phyloP scores from a whole-genome alignment of 2,113 vertebrate species.

The Ameiurus melas region DNA sequence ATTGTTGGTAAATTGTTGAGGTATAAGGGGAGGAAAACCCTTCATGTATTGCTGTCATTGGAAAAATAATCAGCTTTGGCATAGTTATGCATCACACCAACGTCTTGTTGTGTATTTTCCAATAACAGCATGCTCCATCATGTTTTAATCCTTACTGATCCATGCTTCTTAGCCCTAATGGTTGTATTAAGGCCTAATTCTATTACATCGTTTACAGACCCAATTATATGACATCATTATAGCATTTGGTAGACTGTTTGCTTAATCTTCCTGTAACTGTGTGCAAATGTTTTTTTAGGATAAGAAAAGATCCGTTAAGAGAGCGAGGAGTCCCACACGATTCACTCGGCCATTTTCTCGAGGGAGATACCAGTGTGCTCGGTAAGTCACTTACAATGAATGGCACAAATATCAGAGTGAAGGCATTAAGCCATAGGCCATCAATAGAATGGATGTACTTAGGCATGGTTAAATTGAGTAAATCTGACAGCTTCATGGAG shows the following conservation, averaged over 20 bases:
- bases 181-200: not conserved
- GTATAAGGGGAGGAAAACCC: not conserved
- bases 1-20: not conserved
- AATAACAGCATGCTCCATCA: not conserved
- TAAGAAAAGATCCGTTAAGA: slow-evolving; percentile 28
- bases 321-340: slow-evolving; percentile 6
- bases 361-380: slow-evolving; percentile 29
- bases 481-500: not conserved
- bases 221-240: not conserved
- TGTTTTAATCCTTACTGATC: not conserved
- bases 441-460: not conserved
- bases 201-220: not conserved
- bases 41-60: not conserved
- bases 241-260: not conserved
- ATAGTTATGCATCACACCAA: not conserved
- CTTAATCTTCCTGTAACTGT: not conserved
- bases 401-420: not conserved
- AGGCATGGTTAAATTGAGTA: not conserved
- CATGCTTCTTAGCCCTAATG: not conserved
- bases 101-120: not conserved
- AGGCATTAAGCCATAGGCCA: not conserved
- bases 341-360: slow-evolving; percentile 18
- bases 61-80: not conserved
- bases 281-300: slow-evolving; percentile 18
- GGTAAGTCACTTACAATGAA: slow-evolving; percentile 2